Evolutionary conservation across 2,888 invertebrate genomes (phyloP), one percentile per base, ranked within the genome.

Genomic region (Nudaria mundana): DNA sequence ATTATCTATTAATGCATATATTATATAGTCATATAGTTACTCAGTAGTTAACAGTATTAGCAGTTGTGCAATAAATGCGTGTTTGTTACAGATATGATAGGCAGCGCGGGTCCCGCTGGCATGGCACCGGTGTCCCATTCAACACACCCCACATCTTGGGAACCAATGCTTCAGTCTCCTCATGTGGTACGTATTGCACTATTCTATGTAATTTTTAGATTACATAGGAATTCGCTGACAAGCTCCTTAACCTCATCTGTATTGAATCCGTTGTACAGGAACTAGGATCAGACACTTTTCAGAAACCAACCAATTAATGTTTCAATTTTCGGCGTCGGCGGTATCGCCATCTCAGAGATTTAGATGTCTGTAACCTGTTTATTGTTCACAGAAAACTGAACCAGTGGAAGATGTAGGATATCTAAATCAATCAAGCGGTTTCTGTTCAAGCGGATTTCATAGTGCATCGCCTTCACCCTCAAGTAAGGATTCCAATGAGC

Each of bases 381-480:
- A 40, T 68, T 71, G 43, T 72, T 77, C 86, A 8, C 81, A 92
- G 92, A 92, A 92, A 88, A 78, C 89, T 46, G 91, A 91, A 70
- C 86, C 72, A 40, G 84, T 72, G 79, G 86, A 83, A 48, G 86
- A 81, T 7, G 73, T 76, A 29, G 81, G 71, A 50, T 88, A 81
- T 56, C 57, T 82, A 5, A 90, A 91, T 58, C 91, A 91, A 46
- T n/a, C 92, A 91, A 55, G 90, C 90, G 89, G 90, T 5, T 92
- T 92, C 56, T 91, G 90, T 56, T 91, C 91, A n/a, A 91, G 91
- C 54, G 89, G 89, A 2, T 90, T 91, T 59, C 90, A 90, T 55
- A 91, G 91, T 44, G 90, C 91, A 0, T 91, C 92, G 0, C 91
- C 91, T 0, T 90, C 90, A 1, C 90, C 90, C 6, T 91, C 91